phyloP scores from a whole-genome alignment of 2,888 invertebrate species.

The Flabesymbios commensalis region DNA sequence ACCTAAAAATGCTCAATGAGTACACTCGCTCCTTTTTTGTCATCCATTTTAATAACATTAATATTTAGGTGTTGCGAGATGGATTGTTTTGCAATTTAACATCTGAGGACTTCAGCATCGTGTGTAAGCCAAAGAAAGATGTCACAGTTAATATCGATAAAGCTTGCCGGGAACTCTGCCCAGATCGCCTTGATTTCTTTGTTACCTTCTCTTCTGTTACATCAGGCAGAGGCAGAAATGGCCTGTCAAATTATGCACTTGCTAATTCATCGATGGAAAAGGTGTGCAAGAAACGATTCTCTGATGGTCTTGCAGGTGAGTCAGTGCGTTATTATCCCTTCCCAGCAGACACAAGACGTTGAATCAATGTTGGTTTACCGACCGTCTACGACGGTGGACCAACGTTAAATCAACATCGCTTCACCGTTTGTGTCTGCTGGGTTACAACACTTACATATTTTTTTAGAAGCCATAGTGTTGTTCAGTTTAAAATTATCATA shows the following conservation, averaged over 20 bases:
- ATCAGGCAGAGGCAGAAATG: background rate
- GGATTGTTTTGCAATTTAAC: background rate
- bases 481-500: no score
- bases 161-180: slow-evolving; percentile 75
- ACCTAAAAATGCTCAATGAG: no score
- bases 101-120: background rate
- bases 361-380: no score
- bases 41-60: no score
- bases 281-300: slow-evolving; percentile 43
- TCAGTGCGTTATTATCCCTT: no score
- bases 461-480: no score
- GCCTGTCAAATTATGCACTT: slow-evolving; percentile 11
- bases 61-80: slow-evolving; percentile 4
- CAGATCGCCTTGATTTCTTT: slow-evolving; percentile 61
- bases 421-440: no score
- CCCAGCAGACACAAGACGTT: no score
- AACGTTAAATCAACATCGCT: no score
- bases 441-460: no score
- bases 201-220: slow-evolving; percentile 3
- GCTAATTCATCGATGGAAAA: slow-evolving; percentile 14
- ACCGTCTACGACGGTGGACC: no score
- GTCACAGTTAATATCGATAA: slow-evolving; percentile 79
- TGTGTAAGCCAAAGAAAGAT: slow-evolving; percentile 73
- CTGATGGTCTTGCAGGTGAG: slow-evolving; percentile 74
- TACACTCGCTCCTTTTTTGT: no score